These are phyloP conservation scores for Gymnorhina tibicen DNA, from an alignment of 2,113 vertebrate species.

Conservation along the genomic window DNA sequence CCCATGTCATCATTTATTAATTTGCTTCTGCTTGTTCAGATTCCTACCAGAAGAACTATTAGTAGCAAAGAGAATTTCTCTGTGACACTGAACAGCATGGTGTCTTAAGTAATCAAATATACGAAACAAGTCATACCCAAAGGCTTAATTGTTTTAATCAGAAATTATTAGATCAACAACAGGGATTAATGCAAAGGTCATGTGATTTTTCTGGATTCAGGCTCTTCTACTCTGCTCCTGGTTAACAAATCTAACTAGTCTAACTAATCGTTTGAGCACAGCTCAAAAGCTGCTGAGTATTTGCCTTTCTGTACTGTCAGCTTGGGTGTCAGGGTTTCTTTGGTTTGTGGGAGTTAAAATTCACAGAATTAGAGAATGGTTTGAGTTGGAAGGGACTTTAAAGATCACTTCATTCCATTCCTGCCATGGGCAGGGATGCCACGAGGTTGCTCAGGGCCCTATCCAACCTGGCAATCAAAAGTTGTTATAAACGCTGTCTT, in stretches of 20 bases:
- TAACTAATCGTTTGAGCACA: background rate
- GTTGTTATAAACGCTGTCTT: background rate
- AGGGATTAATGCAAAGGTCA: background rate
- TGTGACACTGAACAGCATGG: background rate
- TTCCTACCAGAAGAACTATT: constrained; percentile 15
- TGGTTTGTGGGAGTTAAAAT: background rate
- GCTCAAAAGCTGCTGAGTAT: background rate
- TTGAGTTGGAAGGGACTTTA: background rate
- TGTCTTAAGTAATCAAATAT: constrained; percentile 24
- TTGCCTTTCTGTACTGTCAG: background rate
- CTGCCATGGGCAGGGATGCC: background rate
- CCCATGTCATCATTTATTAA: constrained; percentile 30
- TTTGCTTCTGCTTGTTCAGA: constrained; percentile 16
- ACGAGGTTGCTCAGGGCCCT: too few relatives aligned
- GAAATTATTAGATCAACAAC: background rate
- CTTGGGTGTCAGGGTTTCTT: background rate
- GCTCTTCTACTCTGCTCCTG: background rate
- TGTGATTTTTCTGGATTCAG: background rate
- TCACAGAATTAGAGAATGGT: background rate
- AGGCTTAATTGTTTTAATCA: background rate
- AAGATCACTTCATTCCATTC: background rate
- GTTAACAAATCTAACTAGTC: background rate
- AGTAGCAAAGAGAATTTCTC: background rate
- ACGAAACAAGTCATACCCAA: background rate
- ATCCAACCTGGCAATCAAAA: background rate